These are phyloP conservation scores for Harmothoe impar DNA, from an alignment of 2,888 invertebrate species.

Conservation along the genomic window DNA sequence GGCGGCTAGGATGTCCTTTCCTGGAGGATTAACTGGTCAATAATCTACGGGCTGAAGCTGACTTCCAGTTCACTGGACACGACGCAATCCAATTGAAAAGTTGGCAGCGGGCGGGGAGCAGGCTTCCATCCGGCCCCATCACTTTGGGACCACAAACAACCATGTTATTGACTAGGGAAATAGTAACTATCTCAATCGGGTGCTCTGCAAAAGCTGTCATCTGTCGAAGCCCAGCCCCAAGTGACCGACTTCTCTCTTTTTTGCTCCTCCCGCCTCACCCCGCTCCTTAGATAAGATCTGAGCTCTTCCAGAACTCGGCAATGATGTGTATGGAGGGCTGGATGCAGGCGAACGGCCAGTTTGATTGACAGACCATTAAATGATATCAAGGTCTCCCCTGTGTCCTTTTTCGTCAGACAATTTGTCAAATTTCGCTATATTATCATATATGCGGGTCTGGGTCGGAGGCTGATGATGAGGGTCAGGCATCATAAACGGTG, in stretches of 20 bases:
- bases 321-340: background rate
- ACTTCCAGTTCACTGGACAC: background rate
- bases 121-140: background rate
- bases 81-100: background rate
- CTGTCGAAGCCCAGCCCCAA: background rate
- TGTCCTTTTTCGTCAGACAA: background rate
- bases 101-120: background rate
- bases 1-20: conserved; percentile 1
- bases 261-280: background rate
- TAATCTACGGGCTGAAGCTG: background rate
- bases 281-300: background rate
- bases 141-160: background rate
- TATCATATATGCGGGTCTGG: background rate
- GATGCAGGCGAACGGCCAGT: background rate
- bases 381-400: background rate
- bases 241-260: background rate
- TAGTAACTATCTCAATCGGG: background rate
- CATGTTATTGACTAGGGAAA: conserved; percentile 14
- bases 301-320: background rate
- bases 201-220: conserved; percentile 13
- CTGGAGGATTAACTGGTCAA: background rate
- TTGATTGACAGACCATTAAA: conserved; percentile 15
- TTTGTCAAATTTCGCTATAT: background rate
- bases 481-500: no score
- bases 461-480: background rate